Evolutionary conservation across 2,797 vertebrate species (phyloP).

Genomic region (Intellagama lesueurii): DNA sequence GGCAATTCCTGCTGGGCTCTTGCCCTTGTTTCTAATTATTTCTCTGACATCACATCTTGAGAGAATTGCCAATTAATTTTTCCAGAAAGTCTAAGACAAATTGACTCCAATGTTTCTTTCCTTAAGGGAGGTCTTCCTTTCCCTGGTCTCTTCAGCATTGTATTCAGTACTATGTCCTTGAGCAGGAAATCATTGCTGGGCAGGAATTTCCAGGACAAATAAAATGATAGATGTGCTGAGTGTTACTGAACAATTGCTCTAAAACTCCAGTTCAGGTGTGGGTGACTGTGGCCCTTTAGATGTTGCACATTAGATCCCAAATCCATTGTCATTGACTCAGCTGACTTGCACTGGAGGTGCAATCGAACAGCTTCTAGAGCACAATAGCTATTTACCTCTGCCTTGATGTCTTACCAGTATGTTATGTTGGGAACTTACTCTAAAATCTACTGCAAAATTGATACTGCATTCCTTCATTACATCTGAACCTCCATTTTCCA

Average conservation of each 20-base stretch:
- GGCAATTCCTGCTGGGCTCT: conserved; percentile 19
- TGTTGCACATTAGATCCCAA: background rate
- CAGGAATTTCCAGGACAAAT: conserved; percentile 19
- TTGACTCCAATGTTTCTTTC: conserved; percentile 58
- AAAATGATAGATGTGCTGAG: background rate
- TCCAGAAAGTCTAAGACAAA: conserved; percentile 59
- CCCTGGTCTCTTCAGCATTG: conserved; percentile 40
- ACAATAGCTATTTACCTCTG: background rate
- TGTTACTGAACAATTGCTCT: background rate
- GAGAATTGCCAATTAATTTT: conserved; percentile 66
- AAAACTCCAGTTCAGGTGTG: background rate
- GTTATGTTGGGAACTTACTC: background rate
- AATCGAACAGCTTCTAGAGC: too few species aligned
- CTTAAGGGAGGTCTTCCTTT: conserved; percentile 29
- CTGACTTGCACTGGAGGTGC: background rate
- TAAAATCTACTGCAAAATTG: background rate
- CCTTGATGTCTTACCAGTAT: background rate
- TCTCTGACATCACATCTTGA: conserved; percentile 45
- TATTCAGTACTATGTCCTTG: conserved; percentile 20
- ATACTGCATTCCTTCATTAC: background rate
- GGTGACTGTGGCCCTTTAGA: background rate
- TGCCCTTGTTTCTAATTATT: conserved; percentile 56
- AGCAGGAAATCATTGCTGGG: background rate
- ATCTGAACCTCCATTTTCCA: background rate
- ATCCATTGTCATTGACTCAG: background rate